Evolutionary conservation across 2,888 invertebrate genomes (phyloP), one percentile per base, ranked within the genome.

Genomic region (Melanophora roralis): DNA sequence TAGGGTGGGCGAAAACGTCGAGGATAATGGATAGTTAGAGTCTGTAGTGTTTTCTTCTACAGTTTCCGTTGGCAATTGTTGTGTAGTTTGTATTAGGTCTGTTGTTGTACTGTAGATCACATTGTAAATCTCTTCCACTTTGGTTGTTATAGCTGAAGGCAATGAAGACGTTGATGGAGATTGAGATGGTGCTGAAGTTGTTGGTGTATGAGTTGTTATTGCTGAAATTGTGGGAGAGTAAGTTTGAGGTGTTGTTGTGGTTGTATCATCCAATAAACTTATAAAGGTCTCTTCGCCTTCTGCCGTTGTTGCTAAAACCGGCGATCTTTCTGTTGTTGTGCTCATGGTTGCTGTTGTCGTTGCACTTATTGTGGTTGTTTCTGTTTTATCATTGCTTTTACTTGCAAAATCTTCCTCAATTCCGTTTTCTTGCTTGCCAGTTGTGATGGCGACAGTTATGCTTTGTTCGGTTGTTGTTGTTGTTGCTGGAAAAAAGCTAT

Each of bases 61-160:
- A 21, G 34, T 67, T 68, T 73, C 68, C 53, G 78, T 62, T 14
- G 47, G 1, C n/a, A 78, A 14, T 38, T 67, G 49, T 23, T 62
- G 49, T 16, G 73, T 60, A 55, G 76, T 67, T 67, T 72, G 43
- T 59, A 78, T 78, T 38, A 68, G 1, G n/a, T 73, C 72, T 6
- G 60, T 72, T 51, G 19, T 81, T 67, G 81, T 59, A 76, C 76
- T 80, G 68, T 72, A 79, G 27, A 83, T 72, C 59, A 85, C 81
- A 65, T 84, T 83, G 65, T 85, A 84, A 6, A 85, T 79, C 51
- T 85, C 84, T 45, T 84, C 82, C n/a, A 83, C 78, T 62, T 83
- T 83, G 27, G 83, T 82, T 82, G 81, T 78, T 81, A 83, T 83
- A 16, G 53, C 72, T 38, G 75, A 53, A 72, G 78, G 81, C 64